Evolutionary conservation across 2,888 invertebrate species (phyloP).

Genomic region (Bombyx huttoni): DNA sequence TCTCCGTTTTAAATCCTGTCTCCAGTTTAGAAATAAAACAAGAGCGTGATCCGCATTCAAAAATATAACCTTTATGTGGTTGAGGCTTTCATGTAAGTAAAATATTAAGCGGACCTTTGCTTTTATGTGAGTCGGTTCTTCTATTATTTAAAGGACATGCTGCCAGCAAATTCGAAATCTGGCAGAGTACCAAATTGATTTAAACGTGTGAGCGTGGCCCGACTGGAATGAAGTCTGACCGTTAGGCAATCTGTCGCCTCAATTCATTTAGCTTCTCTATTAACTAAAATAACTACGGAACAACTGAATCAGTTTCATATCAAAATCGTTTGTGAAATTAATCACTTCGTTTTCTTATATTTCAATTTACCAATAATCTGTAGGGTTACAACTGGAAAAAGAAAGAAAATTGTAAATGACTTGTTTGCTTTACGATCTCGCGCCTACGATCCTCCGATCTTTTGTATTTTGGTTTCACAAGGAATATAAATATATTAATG

Average conservation of each 20-base stretch:
- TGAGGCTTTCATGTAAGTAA: slow-evolving; percentile 23
- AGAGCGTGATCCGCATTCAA: neutral
- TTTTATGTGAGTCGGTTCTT: slow-evolving; percentile 40
- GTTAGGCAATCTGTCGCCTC: slow-evolving; percentile 34
- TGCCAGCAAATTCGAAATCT: slow-evolving; percentile 59
- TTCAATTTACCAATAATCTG: no score
- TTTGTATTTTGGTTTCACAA: no score
- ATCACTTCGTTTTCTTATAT: no score
- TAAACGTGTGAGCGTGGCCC: slow-evolving; percentile 46
- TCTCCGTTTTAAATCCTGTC: no score
- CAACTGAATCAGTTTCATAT: neutral
- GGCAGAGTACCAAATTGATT: slow-evolving; percentile 64
- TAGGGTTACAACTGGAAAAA: no score
- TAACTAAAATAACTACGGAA: neutral
- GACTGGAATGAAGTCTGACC: slow-evolving; percentile 47
- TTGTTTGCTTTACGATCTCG: no score
- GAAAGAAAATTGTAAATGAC: no score
- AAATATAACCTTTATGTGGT: neutral
- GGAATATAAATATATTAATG: no score
- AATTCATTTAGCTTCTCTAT: neutral
- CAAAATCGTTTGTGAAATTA: no score
- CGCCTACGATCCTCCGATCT: no score
- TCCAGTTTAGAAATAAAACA: neutral
- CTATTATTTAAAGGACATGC: slow-evolving; percentile 60
- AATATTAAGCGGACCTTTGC: slow-evolving; percentile 33